Evolutionary conservation across 2,888 invertebrate genomes (phyloP).

Genomic region (Agrotis clavis): DNA sequence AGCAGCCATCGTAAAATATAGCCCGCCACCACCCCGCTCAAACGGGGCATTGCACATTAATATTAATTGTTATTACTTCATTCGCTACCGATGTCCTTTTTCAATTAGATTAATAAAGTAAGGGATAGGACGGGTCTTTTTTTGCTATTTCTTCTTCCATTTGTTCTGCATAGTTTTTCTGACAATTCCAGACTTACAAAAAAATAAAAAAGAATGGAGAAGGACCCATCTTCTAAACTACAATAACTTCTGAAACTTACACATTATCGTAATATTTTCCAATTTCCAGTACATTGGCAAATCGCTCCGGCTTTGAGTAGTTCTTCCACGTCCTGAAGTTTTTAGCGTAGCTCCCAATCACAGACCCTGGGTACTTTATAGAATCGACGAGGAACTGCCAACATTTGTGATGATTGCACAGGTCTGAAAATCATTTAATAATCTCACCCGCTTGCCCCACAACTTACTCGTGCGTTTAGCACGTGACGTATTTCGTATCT

Average conservation of each 20-base stretch:
- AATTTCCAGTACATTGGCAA: conserved; percentile 73
- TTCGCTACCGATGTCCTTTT: conserved; percentile 29
- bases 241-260: conserved; percentile 72
- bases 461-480: not conserved
- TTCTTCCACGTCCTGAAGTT: conserved; percentile 83
- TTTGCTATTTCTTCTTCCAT: not conserved
- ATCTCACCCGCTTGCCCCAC: not conserved
- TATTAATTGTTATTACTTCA: conserved; percentile 52
- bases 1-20: conserved; percentile 56
- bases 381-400: conserved; percentile 81
- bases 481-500: too few relatives aligned
- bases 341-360: conserved; percentile 80
- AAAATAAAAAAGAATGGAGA: not conserved
- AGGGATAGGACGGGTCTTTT: not conserved
- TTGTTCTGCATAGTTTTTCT: not conserved
- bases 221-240: not conserved
- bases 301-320: conserved; percentile 71
- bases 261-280: conserved; percentile 69
- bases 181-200: not conserved
- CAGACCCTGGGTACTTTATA: conserved; percentile 75
- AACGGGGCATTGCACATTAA: conserved; percentile 49
- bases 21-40: conserved; percentile 32
- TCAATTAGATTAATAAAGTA: conserved; percentile 5
- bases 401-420: conserved; percentile 83
- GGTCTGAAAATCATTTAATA: conserved; percentile 74